phyloP scores from a whole-genome alignment of 2,113 vertebrate genomes.

The Leiothrix lutea region DNA sequence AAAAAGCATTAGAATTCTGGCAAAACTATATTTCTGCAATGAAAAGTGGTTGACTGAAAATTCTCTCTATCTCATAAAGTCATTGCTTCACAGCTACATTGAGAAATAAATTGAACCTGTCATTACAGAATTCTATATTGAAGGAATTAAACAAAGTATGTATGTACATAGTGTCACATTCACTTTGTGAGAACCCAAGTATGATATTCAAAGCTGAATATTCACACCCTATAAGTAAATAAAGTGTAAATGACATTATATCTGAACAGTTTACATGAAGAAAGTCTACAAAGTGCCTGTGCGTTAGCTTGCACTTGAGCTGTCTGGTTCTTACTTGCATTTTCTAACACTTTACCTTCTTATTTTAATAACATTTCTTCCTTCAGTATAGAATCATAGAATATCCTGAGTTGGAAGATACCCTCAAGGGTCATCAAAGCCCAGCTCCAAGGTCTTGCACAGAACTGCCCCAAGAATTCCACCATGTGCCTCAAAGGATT shows the following conservation, averaged over 20 bases:
- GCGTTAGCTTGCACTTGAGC: background rate
- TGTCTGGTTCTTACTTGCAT: background rate
- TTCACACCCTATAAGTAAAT: background rate
- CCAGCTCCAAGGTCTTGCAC: background rate
- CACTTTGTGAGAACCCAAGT: background rate
- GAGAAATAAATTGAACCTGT: background rate
- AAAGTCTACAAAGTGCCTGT: background rate
- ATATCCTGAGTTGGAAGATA: background rate
- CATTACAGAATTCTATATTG: background rate
- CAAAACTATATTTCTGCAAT: background rate
- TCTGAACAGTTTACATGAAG: background rate
- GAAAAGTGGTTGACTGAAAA: background rate
- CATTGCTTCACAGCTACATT: background rate
- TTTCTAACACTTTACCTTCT: background rate
- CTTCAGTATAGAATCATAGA: background rate
- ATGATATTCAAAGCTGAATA: background rate
- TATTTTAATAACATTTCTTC: background rate
- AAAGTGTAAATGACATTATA: background rate
- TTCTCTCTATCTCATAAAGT: background rate
- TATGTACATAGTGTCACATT: background rate
- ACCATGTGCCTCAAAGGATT: background rate
- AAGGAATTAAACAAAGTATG: background rate
- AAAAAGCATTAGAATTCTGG: background rate
- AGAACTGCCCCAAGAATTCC: background rate
- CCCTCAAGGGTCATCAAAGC: background rate